A percentile compares a stretch with the other conserved stretches of the same genome.
phyloP scores from a whole-genome alignment of 2,888 invertebrate species.

The Synergus itoensis region DNA sequence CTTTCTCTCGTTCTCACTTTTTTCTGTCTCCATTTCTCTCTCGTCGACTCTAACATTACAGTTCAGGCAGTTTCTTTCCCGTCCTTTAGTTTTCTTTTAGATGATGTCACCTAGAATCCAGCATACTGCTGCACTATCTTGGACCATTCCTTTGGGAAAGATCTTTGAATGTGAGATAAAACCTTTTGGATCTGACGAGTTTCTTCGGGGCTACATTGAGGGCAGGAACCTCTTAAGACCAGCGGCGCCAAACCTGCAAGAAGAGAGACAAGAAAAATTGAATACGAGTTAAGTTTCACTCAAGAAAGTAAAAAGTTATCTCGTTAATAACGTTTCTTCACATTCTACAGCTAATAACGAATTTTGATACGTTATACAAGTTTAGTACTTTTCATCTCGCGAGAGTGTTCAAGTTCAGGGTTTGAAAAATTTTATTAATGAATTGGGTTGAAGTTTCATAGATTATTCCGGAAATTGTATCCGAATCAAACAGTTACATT shows the following conservation, averaged over 20 bases:
- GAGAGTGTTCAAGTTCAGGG: too few species aligned
- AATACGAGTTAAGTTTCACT: background rate
- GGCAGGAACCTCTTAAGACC: slow-evolving; percentile 86
- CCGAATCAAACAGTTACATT: too few species aligned
- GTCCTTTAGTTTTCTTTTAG: slow-evolving; percentile 14
- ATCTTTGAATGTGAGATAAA: slow-evolving; percentile 85
- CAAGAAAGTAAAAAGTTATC: background rate
- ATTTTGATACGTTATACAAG: too few species aligned
- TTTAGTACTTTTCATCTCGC: too few species aligned
- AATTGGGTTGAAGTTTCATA: too few species aligned
- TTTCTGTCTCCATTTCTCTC: slow-evolving; percentile 26
- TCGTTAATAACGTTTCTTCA: background rate
- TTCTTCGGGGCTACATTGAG: slow-evolving; percentile 85
- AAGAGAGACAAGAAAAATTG: background rate
- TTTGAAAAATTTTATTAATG: too few species aligned
- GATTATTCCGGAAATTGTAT: too few species aligned
- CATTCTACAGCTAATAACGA: background rate
- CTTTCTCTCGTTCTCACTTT: slow-evolving; percentile 31
- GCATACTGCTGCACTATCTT: slow-evolving; percentile 86
- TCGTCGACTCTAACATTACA: slow-evolving; percentile 33
- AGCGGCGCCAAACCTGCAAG: slow-evolving; percentile 85
- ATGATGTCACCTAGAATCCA: slow-evolving; percentile 70
- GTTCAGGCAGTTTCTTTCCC: slow-evolving; percentile 18
- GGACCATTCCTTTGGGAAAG: slow-evolving; percentile 88
- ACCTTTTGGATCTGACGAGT: slow-evolving; percentile 87